Evolutionary conservation across 1,140 invertebrate species (phyloP).

Genomic region (Pantala flavescens): DNA sequence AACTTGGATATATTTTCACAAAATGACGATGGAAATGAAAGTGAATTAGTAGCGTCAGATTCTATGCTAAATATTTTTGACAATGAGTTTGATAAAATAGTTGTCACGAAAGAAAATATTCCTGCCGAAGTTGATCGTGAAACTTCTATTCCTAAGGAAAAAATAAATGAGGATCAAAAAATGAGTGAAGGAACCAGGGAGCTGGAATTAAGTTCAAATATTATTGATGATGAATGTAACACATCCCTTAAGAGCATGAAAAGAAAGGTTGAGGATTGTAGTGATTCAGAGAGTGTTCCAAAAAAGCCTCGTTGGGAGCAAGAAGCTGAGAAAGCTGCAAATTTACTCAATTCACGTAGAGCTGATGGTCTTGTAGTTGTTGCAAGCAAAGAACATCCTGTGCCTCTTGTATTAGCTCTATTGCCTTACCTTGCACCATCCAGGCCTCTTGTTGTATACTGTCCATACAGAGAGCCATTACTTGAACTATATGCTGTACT

Average conservation of each 20-base stretch:
- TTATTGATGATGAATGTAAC: constrained; percentile 27
- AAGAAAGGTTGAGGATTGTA: constrained; percentile 44
- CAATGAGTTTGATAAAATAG: background rate
- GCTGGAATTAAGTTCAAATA: constrained; percentile 21
- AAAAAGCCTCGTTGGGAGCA: constrained; percentile 31
- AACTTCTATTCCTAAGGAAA: constrained; percentile 22
- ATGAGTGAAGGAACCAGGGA: constrained; percentile 21
- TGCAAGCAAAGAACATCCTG: constrained; percentile 67
- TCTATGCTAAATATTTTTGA: background rate
- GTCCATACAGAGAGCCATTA: constrained; percentile 64
- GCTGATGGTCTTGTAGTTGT: constrained; percentile 71
- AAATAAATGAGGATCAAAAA: constrained; percentile 28
- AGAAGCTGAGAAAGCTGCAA: constrained; percentile 23
- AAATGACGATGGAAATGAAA: too few species aligned
- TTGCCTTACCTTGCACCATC: constrained; percentile 63
- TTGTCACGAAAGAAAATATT: constrained; percentile 22
- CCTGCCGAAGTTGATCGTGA: constrained; percentile 27
- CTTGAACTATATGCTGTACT: constrained; percentile 67
- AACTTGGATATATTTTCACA: background rate
- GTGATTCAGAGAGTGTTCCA: background rate
- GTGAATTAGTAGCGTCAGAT: too few species aligned
- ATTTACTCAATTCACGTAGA: constrained; percentile 34
- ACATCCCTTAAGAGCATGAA: constrained; percentile 36
- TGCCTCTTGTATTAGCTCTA: constrained; percentile 62
- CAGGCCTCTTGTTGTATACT: constrained; percentile 75